Conservation (phyloP, 2,888 invertebrate genomes). For the Graphium colonna region DNA sequence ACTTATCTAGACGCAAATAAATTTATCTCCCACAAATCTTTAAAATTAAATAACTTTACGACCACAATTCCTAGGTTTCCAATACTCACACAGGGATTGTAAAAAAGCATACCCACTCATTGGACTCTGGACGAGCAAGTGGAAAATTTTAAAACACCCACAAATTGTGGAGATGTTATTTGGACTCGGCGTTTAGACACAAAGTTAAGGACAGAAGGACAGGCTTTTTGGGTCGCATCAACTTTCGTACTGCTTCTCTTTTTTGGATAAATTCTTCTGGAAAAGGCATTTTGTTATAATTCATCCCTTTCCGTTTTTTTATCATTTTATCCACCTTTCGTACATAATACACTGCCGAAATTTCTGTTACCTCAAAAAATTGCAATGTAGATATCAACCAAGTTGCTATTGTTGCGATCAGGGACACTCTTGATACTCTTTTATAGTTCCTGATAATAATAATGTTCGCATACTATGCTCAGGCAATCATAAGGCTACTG, state of each 20-base stretch:
- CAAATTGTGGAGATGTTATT: neutral
- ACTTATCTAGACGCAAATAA: neutral
- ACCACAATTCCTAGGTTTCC: neutral
- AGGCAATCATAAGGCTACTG: constrained; percentile 25
- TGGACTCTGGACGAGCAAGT: neutral
- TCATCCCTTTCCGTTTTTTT: neutral
- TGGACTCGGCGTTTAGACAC: neutral
- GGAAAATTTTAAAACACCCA: neutral
- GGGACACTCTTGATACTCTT: neutral
- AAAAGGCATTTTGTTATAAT: neutral
- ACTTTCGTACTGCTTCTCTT: neutral
- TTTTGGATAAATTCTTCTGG: neutral
- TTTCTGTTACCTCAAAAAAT: neutral
- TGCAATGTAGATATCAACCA: neutral
- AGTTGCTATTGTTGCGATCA: neutral
- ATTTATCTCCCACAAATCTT: neutral
- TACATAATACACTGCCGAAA: neutral
- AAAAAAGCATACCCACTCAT: neutral
- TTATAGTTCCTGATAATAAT: neutral
- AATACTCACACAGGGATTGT: neutral
- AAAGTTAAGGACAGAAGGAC: neutral
- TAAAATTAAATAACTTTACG: neutral
- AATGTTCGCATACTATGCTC: constrained; percentile 15
- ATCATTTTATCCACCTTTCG: neutral
- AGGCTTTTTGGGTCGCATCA: neutral